Evolutionary conservation across 2,113 vertebrate genomes (phyloP).

Genomic region (Prolemur simus): DNA sequence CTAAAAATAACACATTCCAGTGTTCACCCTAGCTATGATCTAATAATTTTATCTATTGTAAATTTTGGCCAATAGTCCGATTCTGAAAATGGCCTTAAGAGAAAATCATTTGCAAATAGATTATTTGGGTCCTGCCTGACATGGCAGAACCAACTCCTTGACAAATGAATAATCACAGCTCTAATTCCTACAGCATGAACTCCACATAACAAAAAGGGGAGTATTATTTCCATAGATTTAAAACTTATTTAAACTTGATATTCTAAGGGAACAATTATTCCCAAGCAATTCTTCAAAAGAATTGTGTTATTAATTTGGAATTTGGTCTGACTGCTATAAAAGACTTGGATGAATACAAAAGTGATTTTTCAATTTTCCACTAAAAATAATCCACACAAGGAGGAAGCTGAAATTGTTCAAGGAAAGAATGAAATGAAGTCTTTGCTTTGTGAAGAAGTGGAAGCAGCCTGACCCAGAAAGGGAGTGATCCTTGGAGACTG

Average conservation of each 20-base stretch:
- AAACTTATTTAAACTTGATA: not conserved
- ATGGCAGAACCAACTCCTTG: not conserved
- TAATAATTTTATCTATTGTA: constrained; percentile 55
- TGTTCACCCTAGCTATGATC: not conserved
- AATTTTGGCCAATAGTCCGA: constrained; percentile 41
- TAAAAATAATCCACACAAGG: not conserved
- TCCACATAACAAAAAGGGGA: not conserved
- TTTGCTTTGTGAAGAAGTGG: not conserved
- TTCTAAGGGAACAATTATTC: constrained; percentile 7
- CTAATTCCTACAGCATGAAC: not conserved
- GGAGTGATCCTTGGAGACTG: not conserved
- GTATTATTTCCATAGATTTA: not conserved
- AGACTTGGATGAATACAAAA: not conserved
- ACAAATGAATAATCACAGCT: not conserved
- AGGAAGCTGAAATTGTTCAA: not conserved
- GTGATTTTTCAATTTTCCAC: not conserved
- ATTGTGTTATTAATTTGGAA: constrained; percentile 8
- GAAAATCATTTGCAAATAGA: constrained; percentile 37
- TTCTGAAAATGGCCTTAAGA: constrained; percentile 39
- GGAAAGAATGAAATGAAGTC: not conserved
- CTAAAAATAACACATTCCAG: constrained; percentile 56
- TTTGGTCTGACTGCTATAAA: not conserved
- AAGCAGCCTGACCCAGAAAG: not conserved
- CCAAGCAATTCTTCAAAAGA: not conserved
- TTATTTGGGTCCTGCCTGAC: constrained; percentile 2